These are phyloP conservation scores for Protaetia brevitarsis DNA, from an alignment of 1,140 invertebrate species.

Conservation along the genomic window DNA sequence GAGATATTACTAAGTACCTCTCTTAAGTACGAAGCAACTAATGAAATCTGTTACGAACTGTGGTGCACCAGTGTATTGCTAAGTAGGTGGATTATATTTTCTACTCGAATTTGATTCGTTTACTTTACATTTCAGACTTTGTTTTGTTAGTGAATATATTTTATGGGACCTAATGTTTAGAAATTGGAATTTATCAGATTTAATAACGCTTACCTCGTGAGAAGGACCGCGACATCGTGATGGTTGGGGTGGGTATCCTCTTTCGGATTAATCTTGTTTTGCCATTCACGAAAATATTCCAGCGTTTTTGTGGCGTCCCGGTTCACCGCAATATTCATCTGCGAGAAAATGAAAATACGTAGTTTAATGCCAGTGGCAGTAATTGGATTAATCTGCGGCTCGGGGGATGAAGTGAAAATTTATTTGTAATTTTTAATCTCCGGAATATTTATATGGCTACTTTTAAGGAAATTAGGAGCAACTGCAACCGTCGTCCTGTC, in stretches of 20 bases:
- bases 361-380: neutral
- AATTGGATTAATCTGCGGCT: neutral
- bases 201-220: conserved; percentile 57
- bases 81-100: no score
- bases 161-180: no score
- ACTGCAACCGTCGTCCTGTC: no score
- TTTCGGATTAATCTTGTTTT: conserved; percentile 57
- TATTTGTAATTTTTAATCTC: conserved; percentile 10
- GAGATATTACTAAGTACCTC: no score
- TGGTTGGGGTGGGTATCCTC: conserved; percentile 62
- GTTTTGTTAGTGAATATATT: no score
- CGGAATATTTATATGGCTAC: neutral
- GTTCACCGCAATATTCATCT: conserved; percentile 47
- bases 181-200: neutral
- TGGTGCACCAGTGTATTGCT: no score
- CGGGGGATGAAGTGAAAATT: conserved; percentile 1
- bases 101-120: no score
- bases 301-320: conserved; percentile 57
- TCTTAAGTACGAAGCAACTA: no score
- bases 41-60: no score
- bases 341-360: neutral
- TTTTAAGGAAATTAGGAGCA: no score
- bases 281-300: conserved; percentile 61
- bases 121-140: no score
- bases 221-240: conserved; percentile 66